Evolutionary conservation across 2,797 vertebrate species (phyloP).

Genomic region (Mormyrops boulengeri): DNA sequence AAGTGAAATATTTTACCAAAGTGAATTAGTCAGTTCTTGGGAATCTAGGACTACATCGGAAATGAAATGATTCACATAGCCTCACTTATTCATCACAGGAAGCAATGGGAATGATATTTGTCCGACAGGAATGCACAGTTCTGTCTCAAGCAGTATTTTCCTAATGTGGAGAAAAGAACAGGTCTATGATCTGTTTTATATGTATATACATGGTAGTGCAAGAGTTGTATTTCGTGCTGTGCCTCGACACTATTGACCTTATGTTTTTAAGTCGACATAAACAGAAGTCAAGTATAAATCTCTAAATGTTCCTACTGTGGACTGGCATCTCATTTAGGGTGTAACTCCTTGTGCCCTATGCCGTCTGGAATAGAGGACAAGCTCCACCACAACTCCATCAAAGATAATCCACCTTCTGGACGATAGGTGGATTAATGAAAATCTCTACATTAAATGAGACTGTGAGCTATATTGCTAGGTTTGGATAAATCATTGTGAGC

Average conservation of each 20-base stretch:
- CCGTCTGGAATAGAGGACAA: not conserved
- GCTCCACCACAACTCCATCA: not conserved
- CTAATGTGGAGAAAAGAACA: not conserved
- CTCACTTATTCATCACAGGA: not conserved
- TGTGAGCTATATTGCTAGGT: not conserved
- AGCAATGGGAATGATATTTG: not conserved
- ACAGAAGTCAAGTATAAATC: not conserved
- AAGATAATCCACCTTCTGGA: not conserved
- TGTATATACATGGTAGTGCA: too few species aligned
- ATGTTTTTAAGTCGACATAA: not conserved
- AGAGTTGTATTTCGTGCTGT: not conserved
- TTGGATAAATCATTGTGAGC: not conserved
- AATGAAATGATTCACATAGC: not conserved
- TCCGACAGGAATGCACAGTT: not conserved
- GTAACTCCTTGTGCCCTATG: not conserved
- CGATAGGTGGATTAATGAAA: not conserved
- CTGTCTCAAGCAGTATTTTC: not conserved
- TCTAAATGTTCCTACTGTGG: not conserved
- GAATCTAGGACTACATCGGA: not conserved
- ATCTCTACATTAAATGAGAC: not conserved
- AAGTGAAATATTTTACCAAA: not conserved
- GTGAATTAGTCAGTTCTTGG: not conserved
- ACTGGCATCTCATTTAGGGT: not conserved
- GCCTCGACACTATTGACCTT: not conserved
- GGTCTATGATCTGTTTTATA: not conserved